Conservation (phyloP, 2,797 vertebrate species). For the Onychomys torridus region DNA sequence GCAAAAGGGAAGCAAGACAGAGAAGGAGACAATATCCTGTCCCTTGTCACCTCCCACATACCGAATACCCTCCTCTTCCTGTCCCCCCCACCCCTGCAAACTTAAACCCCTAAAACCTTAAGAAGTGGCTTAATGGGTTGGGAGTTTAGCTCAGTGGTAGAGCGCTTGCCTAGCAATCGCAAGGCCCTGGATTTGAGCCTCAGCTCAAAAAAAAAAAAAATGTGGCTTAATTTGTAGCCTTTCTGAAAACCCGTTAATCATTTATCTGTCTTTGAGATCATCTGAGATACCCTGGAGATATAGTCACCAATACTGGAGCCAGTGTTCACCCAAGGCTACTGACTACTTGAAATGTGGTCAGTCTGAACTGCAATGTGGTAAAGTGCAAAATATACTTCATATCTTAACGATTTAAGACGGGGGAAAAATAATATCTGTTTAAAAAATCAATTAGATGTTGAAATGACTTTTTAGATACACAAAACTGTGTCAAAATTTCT, state of each 20-base stretch:
- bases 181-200: too few species aligned
- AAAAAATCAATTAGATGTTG: not conserved
- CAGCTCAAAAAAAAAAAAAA: too few species aligned
- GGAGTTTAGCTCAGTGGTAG: too few species aligned
- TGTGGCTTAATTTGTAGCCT: not conserved
- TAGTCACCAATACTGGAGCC: not conserved
- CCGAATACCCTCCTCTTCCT: not conserved
- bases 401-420: not conserved
- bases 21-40: not conserved
- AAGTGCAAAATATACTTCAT: not conserved
- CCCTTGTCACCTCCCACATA: not conserved
- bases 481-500: constrained; percentile 15
- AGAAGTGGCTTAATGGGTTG: not conserved
- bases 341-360: not conserved
- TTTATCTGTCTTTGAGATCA: not conserved
- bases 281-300: not conserved
- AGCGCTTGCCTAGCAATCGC: too few species aligned
- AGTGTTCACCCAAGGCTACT: not conserved
- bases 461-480: constrained; percentile 22
- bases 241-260: constrained; percentile 39
- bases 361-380: not conserved
- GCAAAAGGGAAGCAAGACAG: not conserved
- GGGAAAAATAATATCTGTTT: not conserved
- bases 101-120: not conserved
- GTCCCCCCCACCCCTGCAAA: too few species aligned